Conservation (phyloP, 2,113 vertebrate genomes). For the Eretmochelys imbricata region DNA sequence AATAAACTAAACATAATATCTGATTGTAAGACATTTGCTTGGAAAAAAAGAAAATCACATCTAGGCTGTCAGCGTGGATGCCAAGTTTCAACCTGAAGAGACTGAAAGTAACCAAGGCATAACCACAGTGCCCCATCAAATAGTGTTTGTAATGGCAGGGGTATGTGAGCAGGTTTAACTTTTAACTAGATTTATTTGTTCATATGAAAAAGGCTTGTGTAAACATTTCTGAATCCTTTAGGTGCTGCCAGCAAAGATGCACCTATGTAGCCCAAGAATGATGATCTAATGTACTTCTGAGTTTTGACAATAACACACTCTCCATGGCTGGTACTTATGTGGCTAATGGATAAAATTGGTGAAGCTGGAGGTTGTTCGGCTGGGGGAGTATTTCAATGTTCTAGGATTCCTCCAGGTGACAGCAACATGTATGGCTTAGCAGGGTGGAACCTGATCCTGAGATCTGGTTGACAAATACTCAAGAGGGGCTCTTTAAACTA, state of each 20-base stretch:
- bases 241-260: not conserved
- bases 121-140: not conserved
- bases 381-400: not conserved
- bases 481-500: not conserved
- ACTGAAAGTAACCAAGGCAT: conserved; percentile 2
- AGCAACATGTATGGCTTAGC: not conserved
- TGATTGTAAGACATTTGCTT: conserved; percentile 43
- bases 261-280: not conserved
- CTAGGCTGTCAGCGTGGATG: conserved; percentile 24
- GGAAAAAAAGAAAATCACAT: conserved; percentile 43
- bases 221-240: not conserved
- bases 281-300: not conserved
- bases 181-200: not conserved
- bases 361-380: not conserved
- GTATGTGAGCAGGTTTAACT: not conserved
- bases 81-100: conserved; percentile 25
- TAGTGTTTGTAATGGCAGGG: not conserved
- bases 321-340: not conserved
- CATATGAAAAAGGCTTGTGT: not conserved
- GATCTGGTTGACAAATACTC: not conserved
- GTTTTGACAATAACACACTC: not conserved
- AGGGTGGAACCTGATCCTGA: not conserved
- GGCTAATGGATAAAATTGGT: not conserved
- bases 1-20: conserved; percentile 55
- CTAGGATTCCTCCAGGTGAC: not conserved